Conservation (phyloP, 2,888 invertebrate species). For the Euphydryas editha region DNA sequence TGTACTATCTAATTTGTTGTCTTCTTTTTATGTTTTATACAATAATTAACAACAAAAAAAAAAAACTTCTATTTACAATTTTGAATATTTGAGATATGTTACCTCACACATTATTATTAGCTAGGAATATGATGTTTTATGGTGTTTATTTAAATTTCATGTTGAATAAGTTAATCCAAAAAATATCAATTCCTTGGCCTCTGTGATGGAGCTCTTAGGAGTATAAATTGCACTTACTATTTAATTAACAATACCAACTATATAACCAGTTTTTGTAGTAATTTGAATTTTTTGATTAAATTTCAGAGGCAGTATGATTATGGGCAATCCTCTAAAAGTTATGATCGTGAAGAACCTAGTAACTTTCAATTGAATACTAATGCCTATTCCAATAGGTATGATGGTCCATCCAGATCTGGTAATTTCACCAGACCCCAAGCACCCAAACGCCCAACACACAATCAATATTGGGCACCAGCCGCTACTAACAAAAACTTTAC, state of each 20-base stretch:
- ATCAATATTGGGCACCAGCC: constrained; percentile 48
- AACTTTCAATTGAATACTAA: constrained; percentile 12
- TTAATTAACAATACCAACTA: not conserved
- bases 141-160: constrained; percentile 13
- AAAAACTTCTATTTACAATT: not conserved
- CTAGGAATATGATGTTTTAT: constrained; percentile 21
- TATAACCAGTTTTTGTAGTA: constrained; percentile 11
- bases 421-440: constrained; percentile 42
- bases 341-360: constrained; percentile 43
- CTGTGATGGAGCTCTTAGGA: not conserved
- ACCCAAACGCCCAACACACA: constrained; percentile 13
- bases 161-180: constrained; percentile 16
- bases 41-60: not conserved
- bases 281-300: constrained; percentile 46
- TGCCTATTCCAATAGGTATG: constrained; percentile 48
- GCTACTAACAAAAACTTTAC: constrained; percentile 51
- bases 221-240: not conserved
- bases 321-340: constrained; percentile 48
- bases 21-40: not conserved
- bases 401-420: constrained; percentile 44
- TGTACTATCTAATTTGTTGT: not conserved
- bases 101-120: not conserved
- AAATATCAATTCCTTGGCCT: constrained; percentile 9
- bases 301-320: constrained; percentile 63
- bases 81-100: not conserved